Percentiles rank a stretch among this genome's conserved stretches.
These are phyloP conservation scores for Streptopelia turtur DNA, from an alignment of 2,797 vertebrate species.

Conservation along the genomic window DNA sequence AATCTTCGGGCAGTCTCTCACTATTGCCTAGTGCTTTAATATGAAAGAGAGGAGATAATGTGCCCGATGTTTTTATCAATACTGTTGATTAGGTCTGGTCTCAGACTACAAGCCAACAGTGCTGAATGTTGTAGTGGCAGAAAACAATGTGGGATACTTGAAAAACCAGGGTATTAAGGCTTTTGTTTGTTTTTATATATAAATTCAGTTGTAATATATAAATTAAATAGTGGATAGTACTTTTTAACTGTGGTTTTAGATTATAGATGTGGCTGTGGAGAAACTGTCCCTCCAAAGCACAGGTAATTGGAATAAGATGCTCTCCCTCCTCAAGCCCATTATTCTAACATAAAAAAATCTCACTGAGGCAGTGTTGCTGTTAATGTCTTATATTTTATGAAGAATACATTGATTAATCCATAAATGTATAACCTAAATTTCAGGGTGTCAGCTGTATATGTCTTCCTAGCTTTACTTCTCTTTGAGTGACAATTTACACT, in stretches of 20 bases:
- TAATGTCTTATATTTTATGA: neutral
- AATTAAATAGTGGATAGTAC: neutral
- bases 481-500: neutral
- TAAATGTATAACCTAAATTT: neutral
- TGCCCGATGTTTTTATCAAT: neutral
- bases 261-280: neutral
- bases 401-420: neutral
- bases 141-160: neutral
- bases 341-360: neutral
- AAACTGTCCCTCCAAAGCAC: neutral
- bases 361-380: neutral
- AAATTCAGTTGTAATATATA: neutral
- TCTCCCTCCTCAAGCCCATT: neutral
- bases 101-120: neutral
- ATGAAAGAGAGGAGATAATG: neutral
- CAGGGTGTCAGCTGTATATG: neutral
- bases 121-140: neutral
- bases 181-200: neutral
- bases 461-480: neutral
- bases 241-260: neutral
- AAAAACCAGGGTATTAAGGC: neutral
- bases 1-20: neutral
- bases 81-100: neutral
- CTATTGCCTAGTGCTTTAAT: neutral
- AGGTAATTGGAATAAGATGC: neutral